Evolutionary conservation across 2,888 invertebrate genomes (phyloP).

Genomic region (Philereme transversata): DNA sequence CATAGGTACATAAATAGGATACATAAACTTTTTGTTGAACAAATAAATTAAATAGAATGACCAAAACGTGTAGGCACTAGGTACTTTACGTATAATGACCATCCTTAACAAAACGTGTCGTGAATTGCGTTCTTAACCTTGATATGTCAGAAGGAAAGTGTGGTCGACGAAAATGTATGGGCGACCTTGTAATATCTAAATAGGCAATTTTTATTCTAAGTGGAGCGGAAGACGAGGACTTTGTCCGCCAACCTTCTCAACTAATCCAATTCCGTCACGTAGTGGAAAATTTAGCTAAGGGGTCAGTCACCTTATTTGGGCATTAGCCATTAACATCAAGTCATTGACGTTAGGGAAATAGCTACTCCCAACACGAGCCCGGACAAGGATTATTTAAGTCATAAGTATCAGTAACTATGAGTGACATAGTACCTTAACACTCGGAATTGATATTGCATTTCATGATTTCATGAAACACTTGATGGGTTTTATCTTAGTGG

Average conservation of each 20-base stretch:
- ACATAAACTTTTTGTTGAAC: too few species aligned
- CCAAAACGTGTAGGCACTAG: neutral
- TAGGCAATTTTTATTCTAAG: constrained; percentile 23
- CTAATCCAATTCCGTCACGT: neutral
- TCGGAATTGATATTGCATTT: too few species aligned
- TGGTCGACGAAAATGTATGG: constrained; percentile 7
- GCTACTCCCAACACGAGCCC: too few species aligned
- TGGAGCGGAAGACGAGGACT: neutral
- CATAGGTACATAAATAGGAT: too few species aligned
- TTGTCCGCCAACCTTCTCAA: neutral
- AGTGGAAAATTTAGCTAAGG: neutral
- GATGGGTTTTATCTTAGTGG: too few species aligned
- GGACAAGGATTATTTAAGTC: too few species aligned
- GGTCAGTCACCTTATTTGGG: too few species aligned
- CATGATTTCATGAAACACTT: too few species aligned
- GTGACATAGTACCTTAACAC: too few species aligned
- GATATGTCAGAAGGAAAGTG: constrained; percentile 22
- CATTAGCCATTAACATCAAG: too few species aligned
- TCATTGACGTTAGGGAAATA: too few species aligned
- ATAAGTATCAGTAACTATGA: too few species aligned
- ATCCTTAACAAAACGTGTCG: constrained; percentile 7
- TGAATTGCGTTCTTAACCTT: constrained; percentile 12
- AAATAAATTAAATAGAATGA: neutral
- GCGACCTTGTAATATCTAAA: constrained; percentile 14
- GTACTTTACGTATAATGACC: neutral